Percentiles rank a stretch among this genome's conserved stretches.
phyloP scores from a whole-genome alignment of 2,113 vertebrate species.

The Salvelinus fontinalis region DNA sequence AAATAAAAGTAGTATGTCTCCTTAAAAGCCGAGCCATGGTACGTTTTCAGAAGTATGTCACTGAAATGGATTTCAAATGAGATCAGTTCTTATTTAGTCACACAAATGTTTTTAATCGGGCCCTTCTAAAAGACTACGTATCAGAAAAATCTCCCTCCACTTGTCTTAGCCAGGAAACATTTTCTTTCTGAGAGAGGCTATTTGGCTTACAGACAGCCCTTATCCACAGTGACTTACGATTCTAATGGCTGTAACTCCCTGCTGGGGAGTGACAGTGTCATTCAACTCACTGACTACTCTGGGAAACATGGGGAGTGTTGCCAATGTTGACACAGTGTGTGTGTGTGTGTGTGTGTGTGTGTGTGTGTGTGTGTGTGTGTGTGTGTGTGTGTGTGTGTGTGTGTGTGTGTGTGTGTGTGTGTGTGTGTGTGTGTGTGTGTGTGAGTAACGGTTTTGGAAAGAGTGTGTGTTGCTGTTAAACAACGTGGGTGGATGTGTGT shows the following conservation, averaged over 20 bases:
- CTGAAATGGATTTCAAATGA: slow-evolving; percentile 39
- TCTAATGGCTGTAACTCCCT: slow-evolving; percentile 37
- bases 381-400: not conserved
- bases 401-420: too few relatives aligned
- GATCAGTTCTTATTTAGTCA: slow-evolving; percentile 49
- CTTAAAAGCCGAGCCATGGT: slow-evolving; percentile 20
- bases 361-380: too few relatives aligned
- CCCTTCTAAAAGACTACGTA: slow-evolving; percentile 49
- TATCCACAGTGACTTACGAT: slow-evolving; percentile 47
- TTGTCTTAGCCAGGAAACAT: slow-evolving; percentile 61
- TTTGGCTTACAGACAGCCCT: slow-evolving; percentile 71
- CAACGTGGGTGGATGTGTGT: not conserved
- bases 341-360: too few relatives aligned
- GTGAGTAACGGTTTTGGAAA: too few relatives aligned
- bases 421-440: too few relatives aligned
- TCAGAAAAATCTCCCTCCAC: slow-evolving; percentile 48
- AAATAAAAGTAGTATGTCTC: slow-evolving; percentile 28
- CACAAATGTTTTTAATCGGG: slow-evolving; percentile 56
- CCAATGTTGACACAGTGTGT: slow-evolving; percentile 24
- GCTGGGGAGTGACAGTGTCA: slow-evolving; percentile 43
- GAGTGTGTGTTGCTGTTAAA: not conserved
- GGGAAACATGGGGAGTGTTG: slow-evolving; percentile 26
- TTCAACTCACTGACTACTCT: slow-evolving; percentile 15
- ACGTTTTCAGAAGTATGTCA: slow-evolving; percentile 45
- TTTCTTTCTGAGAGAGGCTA: slow-evolving; percentile 50